phyloP scores from a whole-genome alignment of 2,113 vertebrate species.

The Antidorcas marsupialis region DNA sequence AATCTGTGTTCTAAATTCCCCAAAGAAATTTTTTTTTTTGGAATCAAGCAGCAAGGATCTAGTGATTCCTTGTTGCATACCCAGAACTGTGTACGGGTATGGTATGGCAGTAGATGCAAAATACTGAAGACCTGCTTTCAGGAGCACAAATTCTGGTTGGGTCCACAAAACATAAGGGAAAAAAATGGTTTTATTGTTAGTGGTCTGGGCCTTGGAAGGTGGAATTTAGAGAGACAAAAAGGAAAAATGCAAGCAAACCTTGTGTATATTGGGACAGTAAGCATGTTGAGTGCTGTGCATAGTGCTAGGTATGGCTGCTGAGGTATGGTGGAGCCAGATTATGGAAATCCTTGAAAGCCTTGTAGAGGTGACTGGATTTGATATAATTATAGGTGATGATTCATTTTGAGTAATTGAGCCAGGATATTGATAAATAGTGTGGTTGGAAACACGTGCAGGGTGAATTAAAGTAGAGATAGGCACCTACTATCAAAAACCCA shows the following conservation, averaged over 20 bases:
- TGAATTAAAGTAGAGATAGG: neutral
- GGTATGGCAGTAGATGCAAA: neutral
- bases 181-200: neutral
- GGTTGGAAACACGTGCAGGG: neutral
- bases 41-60: neutral
- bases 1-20: neutral
- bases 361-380: neutral
- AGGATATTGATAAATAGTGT: neutral
- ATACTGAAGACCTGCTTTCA: slow-evolving; percentile 4
- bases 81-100: neutral
- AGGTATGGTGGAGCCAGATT: neutral
- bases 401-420: neutral
- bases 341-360: neutral
- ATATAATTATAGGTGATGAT: neutral
- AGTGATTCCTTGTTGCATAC: neutral
- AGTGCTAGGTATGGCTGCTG: neutral
- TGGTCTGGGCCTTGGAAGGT: neutral
- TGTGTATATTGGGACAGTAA: neutral
- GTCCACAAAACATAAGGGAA: neutral
- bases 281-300: neutral
- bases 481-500: neutral
- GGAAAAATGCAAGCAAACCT: neutral
- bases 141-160: neutral
- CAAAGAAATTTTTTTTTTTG: neutral
- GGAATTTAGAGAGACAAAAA: neutral